Evolutionary conservation across 1,140 invertebrate species (phyloP).

Genomic region (Brachionus rotundiformis): DNA sequence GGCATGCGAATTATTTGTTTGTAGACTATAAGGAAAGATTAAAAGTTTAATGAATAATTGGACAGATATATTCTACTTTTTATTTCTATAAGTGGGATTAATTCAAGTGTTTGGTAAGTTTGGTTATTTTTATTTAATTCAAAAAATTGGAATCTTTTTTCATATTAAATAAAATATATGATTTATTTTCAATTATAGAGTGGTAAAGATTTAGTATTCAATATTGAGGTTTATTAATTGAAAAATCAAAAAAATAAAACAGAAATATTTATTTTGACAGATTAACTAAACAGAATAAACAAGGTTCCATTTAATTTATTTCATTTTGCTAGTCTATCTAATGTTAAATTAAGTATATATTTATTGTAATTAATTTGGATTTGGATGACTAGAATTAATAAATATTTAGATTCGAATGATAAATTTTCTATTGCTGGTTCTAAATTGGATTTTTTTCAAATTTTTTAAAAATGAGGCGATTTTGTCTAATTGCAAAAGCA

Average conservation of each 20-base stretch:
- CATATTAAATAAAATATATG: too few relatives aligned
- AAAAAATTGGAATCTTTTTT: too few relatives aligned
- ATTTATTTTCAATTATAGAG: too few relatives aligned
- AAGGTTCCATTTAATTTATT: not conserved
- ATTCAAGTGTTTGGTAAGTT: not conserved
- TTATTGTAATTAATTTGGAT: not conserved
- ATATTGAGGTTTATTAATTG: not conserved
- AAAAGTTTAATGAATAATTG: not conserved
- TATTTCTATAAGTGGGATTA: not conserved
- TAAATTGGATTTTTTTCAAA: too few relatives aligned
- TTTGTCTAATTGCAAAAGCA: not conserved
- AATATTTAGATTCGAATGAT: slow-evolving; percentile 11
- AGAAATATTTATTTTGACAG: not conserved
- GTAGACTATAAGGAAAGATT: not conserved
- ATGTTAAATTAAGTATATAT: not conserved
- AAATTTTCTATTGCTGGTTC: not conserved
- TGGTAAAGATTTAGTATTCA: too few relatives aligned
- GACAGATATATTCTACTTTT: not conserved
- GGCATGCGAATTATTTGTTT: not conserved
- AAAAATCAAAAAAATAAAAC: too few relatives aligned
- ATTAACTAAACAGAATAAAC: not conserved
- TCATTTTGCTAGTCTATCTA: not conserved
- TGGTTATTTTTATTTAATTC: not conserved
- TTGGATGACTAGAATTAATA: slow-evolving; percentile 3
- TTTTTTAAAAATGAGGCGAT: slow-evolving; percentile 5